phyloP scores from a whole-genome alignment of 92 coral and sea anemone genomes.

The Phenganax stokvisi region DNA sequence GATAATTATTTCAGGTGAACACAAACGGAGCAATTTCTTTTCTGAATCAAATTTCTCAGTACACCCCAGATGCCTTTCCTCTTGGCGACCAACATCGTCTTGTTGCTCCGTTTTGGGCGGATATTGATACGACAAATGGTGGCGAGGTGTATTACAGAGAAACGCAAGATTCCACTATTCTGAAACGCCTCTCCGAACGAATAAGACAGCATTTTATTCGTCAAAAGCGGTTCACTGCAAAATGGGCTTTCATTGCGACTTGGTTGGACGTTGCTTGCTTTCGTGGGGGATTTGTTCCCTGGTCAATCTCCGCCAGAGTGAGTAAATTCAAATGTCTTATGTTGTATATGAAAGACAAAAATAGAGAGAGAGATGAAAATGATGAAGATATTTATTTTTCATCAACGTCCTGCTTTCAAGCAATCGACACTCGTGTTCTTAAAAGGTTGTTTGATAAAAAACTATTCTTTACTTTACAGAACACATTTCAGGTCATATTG shows the following conservation, averaged over 20 bases:
- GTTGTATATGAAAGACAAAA: background rate
- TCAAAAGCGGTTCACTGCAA: slow-evolving; percentile 34
- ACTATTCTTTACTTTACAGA: background rate
- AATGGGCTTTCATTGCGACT: slow-evolving; percentile 38
- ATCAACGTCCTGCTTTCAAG: no score
- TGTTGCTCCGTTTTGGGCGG: slow-evolving; percentile 59
- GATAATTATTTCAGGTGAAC: slow-evolving; percentile 17
- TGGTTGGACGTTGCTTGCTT: slow-evolving; percentile 37
- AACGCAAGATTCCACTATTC: slow-evolving; percentile 27
- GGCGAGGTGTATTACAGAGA: slow-evolving; percentile 44
- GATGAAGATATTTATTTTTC: no score
- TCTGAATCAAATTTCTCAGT: slow-evolving; percentile 38
- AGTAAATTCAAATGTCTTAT: background rate
- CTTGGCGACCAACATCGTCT: slow-evolving; percentile 56
- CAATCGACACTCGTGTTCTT: no score
- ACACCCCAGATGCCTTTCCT: slow-evolving; percentile 64
- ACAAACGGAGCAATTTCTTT: slow-evolving; percentile 59
- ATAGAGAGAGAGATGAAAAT: no score
- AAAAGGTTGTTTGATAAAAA: background rate
- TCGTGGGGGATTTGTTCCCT: background rate
- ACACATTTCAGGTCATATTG: slow-evolving; percentile 5
- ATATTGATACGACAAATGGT: slow-evolving; percentile 42
- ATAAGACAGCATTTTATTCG: slow-evolving; percentile 35
- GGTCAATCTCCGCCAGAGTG: background rate
- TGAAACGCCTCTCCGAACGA: slow-evolving; percentile 31